Evolutionary conservation across 2,888 invertebrate genomes (phyloP).

Genomic region (Chrysodeixis includens): DNA sequence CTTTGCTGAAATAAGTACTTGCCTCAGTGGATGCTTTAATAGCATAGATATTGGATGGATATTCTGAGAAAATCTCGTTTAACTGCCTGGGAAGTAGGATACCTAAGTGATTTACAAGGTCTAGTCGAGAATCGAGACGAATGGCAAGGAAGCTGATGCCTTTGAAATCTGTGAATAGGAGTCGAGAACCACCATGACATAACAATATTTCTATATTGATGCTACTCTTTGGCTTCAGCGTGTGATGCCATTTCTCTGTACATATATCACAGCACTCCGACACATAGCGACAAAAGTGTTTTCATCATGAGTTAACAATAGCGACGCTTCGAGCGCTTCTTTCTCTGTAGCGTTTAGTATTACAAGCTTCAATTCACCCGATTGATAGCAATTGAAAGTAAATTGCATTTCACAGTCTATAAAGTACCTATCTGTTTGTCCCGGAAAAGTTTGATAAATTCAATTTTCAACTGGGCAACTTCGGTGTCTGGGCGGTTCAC

Average conservation of each 20-base stretch:
- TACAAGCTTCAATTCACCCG: slow-evolving; percentile 70
- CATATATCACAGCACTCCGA: neutral
- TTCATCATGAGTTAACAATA: slow-evolving; percentile 7
- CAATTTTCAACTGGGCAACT: slow-evolving; percentile 85
- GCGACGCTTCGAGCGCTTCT: slow-evolving; percentile 30
- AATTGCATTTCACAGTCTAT: slow-evolving; percentile 87
- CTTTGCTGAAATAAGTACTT: neutral
- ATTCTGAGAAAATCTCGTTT: neutral
- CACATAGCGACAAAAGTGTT: neutral
- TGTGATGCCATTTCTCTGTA: neutral
- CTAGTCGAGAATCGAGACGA: neutral
- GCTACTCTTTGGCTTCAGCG: no score
- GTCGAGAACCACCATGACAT: neutral
- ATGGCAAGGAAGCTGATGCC: neutral
- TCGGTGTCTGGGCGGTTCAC: slow-evolving; percentile 82
- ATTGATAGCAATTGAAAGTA: slow-evolving; percentile 83
- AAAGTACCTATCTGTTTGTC: slow-evolving; percentile 84
- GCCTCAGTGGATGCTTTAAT: neutral
- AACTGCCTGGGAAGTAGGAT: neutral
- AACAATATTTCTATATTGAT: no score
- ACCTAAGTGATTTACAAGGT: neutral
- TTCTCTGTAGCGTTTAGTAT: slow-evolving; percentile 63
- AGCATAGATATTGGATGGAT: neutral
- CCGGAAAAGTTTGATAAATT: slow-evolving; percentile 87
- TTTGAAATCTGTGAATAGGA: neutral